phyloP scores from a whole-genome alignment of 2,888 invertebrate species.

The Agonopterix alstromeriana region DNA sequence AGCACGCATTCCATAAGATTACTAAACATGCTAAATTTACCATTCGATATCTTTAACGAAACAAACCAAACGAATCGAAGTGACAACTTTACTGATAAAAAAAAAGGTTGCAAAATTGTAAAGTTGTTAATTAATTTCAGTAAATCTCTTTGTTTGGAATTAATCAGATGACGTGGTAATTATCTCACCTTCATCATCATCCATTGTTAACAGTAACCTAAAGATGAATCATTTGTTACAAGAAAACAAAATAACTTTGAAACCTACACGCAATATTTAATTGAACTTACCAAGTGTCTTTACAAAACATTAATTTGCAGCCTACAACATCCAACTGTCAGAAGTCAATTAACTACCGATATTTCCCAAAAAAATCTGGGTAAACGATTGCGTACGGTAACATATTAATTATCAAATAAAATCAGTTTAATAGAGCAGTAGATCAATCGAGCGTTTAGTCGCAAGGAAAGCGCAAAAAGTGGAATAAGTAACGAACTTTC shows the following conservation, averaged over 20 bases:
- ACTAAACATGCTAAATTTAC: too few species aligned
- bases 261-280: too few species aligned
- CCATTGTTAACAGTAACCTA: too few species aligned
- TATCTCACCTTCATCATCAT: too few species aligned
- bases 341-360: constrained; percentile 4
- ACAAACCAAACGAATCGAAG: too few species aligned
- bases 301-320: not conserved
- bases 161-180: too few species aligned
- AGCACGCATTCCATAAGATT: too few species aligned
- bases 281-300: too few species aligned
- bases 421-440: constrained; percentile 34
- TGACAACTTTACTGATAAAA: too few species aligned
- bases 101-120: too few species aligned
- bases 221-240: not conserved
- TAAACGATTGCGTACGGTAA: constrained; percentile 19
- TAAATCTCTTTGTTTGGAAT: not conserved
- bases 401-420: constrained; percentile 32
- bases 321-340: not conserved
- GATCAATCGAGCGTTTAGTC: constrained; percentile 34
- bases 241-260: too few species aligned
- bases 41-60: too few species aligned
- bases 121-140: not conserved
- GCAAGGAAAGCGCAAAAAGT: constrained; percentile 52
- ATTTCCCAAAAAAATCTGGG: constrained; percentile 10
- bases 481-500: constrained; percentile 63